Conservation (phyloP, 2,113 vertebrate species). For the Indri indri region DNA sequence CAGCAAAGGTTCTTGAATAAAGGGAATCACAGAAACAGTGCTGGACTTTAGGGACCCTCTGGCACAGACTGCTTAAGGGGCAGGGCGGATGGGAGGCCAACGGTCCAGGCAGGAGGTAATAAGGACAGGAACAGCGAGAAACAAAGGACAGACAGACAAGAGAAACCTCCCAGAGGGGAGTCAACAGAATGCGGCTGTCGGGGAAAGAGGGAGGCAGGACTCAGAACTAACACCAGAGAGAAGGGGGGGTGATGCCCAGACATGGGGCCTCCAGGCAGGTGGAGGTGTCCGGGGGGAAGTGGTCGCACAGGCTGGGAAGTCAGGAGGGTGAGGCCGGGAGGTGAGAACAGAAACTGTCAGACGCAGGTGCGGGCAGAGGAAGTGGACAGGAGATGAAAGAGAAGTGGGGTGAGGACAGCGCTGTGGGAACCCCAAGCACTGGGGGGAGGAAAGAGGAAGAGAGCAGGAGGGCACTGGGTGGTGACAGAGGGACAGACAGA, state of each 20-base stretch:
- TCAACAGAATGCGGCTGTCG: not conserved
- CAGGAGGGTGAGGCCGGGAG: not conserved
- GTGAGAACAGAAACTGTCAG: not conserved
- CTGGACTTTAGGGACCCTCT: not conserved
- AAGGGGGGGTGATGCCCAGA: no score
- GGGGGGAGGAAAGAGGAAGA: not conserved
- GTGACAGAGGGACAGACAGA: not conserved
- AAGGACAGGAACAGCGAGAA: not conserved
- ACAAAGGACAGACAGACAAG: not conserved
- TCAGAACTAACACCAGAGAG: not conserved
- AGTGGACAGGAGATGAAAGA: not conserved
- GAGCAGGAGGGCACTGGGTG: not conserved
- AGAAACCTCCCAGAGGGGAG: not conserved
- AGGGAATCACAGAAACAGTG: not conserved
- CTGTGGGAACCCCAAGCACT: not conserved
- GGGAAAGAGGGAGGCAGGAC: not conserved
- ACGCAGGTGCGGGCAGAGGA: not conserved
- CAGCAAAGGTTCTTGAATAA: not conserved
- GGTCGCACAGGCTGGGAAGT: not conserved
- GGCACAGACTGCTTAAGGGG: not conserved
- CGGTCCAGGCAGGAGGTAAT: not conserved
- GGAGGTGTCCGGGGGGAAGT: not conserved
- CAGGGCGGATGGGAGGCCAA: not conserved
- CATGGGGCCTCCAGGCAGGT: fast-evolving
- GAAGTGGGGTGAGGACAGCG: not conserved